phyloP scores from a whole-genome alignment of 2,797 vertebrate species.

The Pelochelys cantorii region DNA sequence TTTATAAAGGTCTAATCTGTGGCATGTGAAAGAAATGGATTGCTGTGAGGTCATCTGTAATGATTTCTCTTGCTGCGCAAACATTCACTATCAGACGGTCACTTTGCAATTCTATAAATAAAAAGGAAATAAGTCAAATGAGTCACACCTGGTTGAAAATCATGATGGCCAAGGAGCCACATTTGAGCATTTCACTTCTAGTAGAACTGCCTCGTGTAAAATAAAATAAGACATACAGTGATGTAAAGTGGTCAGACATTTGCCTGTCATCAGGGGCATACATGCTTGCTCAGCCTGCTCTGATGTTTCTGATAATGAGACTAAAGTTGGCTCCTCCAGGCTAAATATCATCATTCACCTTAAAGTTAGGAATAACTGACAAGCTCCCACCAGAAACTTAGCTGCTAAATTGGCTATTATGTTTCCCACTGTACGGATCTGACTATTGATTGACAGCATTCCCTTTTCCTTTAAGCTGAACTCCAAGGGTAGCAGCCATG shows the following conservation, averaged over 20 bases:
- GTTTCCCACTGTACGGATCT: constrained; percentile 44
- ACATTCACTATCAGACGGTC: not conserved
- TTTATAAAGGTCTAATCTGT: not conserved
- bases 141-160: not conserved
- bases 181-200: not conserved
- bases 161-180: not conserved
- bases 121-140: constrained; percentile 20
- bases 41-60: constrained; percentile 14
- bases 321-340: not conserved
- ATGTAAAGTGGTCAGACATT: accelerated
- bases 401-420: not conserved
- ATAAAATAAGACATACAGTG: not conserved
- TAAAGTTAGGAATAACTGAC: constrained; percentile 43
- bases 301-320: not conserved
- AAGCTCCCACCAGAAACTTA: constrained; percentile 30
- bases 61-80: constrained; percentile 22
- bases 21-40: not conserved
- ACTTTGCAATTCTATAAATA: not conserved
- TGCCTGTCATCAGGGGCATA: accelerated
- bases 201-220: not conserved
- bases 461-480: constrained; percentile 9
- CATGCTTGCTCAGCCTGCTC: not conserved
- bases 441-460: constrained; percentile 75
- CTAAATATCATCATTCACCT: not conserved
- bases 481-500: constrained; percentile 17